A percentile compares a stretch with the other conserved stretches of the same genome.
Conservation (phyloP, 1,140 invertebrate genomes). For the Zophobas morio region DNA sequence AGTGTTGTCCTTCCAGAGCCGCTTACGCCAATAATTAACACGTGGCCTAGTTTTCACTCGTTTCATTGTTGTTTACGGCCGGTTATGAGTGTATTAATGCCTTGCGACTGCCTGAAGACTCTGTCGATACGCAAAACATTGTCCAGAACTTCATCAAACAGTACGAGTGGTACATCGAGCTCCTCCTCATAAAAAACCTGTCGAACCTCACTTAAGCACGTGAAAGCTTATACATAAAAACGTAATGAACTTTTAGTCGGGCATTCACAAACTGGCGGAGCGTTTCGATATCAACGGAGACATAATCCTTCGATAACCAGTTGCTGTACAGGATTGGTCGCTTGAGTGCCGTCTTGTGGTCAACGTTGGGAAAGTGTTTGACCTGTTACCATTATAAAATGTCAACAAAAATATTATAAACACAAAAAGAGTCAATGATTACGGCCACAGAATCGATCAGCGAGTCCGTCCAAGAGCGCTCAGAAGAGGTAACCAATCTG, state of each 20-base stretch:
- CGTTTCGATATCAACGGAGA: slow-evolving; percentile 96
- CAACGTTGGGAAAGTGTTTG: slow-evolving; percentile 95
- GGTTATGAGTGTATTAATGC: too few species aligned
- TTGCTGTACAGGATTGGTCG: slow-evolving; percentile 98
- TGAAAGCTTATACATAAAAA: too few species aligned
- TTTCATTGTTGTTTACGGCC: too few species aligned
- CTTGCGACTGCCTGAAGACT: slow-evolving; percentile 99
- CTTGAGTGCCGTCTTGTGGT: slow-evolving; percentile 87
- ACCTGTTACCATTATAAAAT: too few species aligned
- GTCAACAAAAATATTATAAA: too few species aligned
- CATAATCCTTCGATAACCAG: slow-evolving; percentile 98
- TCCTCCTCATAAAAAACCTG: slow-evolving; percentile 99
- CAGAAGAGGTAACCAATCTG: slow-evolving; percentile 93
- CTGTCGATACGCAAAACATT: slow-evolving; percentile 98
- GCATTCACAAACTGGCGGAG: slow-evolving; percentile 97
- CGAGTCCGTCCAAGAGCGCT: slow-evolving; percentile 98
- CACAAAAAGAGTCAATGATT: too few species aligned
- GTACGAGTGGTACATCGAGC: slow-evolving; percentile 96
- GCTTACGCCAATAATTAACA: slow-evolving; percentile 96
- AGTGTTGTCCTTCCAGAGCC: slow-evolving; percentile 99
- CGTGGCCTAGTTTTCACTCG: too few species aligned
- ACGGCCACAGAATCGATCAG: slow-evolving; percentile 95
- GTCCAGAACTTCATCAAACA: slow-evolving; percentile 99
- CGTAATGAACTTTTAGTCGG: too few species aligned
- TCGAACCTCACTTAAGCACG: too few species aligned